These are phyloP conservation scores for Cossypha caffra DNA, from an alignment of 2,797 vertebrate species.

Conservation along the genomic window DNA sequence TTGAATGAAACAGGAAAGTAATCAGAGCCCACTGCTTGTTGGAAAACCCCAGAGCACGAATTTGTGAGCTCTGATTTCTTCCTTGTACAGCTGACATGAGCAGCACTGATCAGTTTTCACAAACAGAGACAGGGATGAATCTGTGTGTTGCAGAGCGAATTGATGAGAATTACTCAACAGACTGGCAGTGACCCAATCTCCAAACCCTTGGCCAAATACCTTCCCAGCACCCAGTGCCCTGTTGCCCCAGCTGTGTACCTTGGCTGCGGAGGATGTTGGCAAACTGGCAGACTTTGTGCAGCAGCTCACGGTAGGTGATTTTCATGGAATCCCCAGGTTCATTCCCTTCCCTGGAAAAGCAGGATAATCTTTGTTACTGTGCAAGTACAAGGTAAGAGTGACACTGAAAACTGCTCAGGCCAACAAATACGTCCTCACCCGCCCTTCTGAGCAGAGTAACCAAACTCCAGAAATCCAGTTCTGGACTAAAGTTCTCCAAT, in stretches of 20 bases:
- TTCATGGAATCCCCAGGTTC: conserved; percentile 87
- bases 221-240: neutral
- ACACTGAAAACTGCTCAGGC: neutral
- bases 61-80: neutral
- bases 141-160: neutral
- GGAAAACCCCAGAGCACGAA: neutral
- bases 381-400: neutral
- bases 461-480: neutral
- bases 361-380: neutral
- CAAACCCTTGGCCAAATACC: neutral
- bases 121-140: neutral
- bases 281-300: conserved; percentile 90
- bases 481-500: neutral
- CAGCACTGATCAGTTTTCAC: neutral
- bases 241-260: conserved; percentile 74
- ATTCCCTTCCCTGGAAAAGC: conserved; percentile 90
- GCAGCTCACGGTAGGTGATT: conserved; percentile 90
- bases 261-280: conserved; percentile 92
- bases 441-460: neutral
- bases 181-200: neutral
- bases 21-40: neutral
- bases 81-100: neutral
- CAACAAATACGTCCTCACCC: neutral
- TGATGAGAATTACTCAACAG: neutral
- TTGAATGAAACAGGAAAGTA: neutral